Percentiles rank a stretch among this genome's conserved stretches.
Conservation (phyloP, 1,140 invertebrate species). For the Drosophila ficusphila region DNA sequence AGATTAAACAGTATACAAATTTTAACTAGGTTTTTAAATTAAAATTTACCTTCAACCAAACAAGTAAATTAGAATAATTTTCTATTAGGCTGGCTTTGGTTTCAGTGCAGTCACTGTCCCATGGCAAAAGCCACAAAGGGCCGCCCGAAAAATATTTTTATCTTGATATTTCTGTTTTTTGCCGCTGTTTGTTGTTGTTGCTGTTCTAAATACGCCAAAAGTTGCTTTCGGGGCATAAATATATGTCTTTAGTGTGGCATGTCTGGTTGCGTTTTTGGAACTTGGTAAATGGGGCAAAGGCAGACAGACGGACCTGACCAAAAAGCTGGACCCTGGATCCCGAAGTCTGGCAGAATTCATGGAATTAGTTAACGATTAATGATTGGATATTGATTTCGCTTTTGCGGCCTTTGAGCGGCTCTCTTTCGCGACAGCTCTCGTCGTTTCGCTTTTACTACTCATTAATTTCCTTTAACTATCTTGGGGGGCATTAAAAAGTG, state of each 20-base stretch:
- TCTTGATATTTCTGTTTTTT: slow-evolving; percentile 69
- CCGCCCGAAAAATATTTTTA: slow-evolving; percentile 76
- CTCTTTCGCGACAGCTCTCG: slow-evolving; percentile 4
- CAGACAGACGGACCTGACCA: slow-evolving; percentile 11
- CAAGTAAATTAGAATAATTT: too few relatives aligned
- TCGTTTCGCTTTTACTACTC: slow-evolving; percentile 52
- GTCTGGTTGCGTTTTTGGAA: slow-evolving; percentile 78
- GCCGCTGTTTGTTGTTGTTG: slow-evolving; percentile 36
- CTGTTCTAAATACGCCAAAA: slow-evolving; percentile 80
- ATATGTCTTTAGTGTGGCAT: slow-evolving; percentile 81
- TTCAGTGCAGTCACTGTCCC: slow-evolving; percentile 53
- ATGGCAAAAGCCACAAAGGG: slow-evolving; percentile 57
- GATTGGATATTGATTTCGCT: slow-evolving; percentile 80
- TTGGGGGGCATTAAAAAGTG: slow-evolving; percentile 21
- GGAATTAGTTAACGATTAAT: slow-evolving; percentile 83
- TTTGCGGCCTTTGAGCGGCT: slow-evolving; percentile 4
- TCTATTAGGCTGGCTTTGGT: too few relatives aligned
- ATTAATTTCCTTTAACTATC: slow-evolving; percentile 60
- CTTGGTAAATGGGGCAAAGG: slow-evolving; percentile 69
- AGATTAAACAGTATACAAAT: too few relatives aligned
- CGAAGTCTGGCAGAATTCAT: slow-evolving; percentile 68
- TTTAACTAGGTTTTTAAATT: not conserved
- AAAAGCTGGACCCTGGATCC: slow-evolving; percentile 10
- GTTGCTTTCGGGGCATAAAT: slow-evolving; percentile 74
- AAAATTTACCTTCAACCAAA: too few relatives aligned